These are phyloP conservation scores for Frieseomelitta varia DNA, from an alignment of 1,140 invertebrate species.

Conservation along the genomic window DNA sequence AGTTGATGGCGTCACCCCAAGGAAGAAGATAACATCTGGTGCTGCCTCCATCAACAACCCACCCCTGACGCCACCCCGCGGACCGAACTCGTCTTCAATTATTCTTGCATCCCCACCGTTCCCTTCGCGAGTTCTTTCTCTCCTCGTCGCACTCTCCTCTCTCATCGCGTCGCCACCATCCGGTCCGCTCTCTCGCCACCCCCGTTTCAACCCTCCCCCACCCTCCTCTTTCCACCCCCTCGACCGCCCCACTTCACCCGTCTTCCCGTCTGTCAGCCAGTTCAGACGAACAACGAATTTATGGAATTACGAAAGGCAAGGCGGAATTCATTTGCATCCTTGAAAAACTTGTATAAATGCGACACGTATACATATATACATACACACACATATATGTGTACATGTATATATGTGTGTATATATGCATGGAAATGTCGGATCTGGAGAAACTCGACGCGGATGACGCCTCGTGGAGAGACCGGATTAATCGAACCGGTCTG, in stretches of 20 bases:
- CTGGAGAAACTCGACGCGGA: constrained; percentile 6
- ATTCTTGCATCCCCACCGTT: constrained; percentile 75
- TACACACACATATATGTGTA: too few species aligned
- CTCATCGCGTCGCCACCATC: constrained; percentile 72
- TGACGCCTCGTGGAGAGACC: constrained; percentile 12
- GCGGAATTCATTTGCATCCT: constrained; percentile 77
- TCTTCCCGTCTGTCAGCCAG: constrained; percentile 75
- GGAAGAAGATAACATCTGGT: constrained; percentile 80
- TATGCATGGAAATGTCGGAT: background rate
- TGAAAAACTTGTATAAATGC: constrained; percentile 60
- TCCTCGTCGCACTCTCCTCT: constrained; percentile 42
- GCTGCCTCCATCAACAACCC: constrained; percentile 79
- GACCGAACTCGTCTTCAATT: constrained; percentile 79
- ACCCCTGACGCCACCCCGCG: constrained; percentile 64
- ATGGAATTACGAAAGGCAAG: constrained; percentile 75
- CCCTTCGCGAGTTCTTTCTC: constrained; percentile 38
- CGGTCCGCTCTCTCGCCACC: constrained; percentile 66
- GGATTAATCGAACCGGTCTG: constrained; percentile 19
- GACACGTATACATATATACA: background rate
- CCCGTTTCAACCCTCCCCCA: background rate
- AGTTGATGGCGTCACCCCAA: constrained; percentile 80
- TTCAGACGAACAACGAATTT: constrained; percentile 76
- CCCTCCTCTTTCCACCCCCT: background rate
- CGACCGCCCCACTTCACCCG: constrained; percentile 45
- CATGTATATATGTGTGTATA: background rate